phyloP scores from a whole-genome alignment of 2,888 invertebrate species.

The Sinhomidia bicolor region DNA sequence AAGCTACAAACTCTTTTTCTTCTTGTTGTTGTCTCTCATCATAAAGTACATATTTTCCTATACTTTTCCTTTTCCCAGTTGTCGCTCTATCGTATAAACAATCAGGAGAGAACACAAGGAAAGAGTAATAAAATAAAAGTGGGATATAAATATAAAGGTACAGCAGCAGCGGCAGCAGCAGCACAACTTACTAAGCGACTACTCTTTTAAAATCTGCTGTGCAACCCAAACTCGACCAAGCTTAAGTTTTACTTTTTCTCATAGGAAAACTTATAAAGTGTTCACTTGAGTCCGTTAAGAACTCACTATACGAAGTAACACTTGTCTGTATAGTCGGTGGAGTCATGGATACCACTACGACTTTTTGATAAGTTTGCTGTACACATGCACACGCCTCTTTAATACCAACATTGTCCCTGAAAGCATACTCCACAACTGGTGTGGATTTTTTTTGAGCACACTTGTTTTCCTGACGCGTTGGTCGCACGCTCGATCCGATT shows the following conservation, averaged over 20 bases:
- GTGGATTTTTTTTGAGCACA: no score
- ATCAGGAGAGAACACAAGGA: not conserved
- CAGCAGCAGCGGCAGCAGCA: no score
- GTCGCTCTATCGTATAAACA: not conserved
- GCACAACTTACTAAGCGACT: no score
- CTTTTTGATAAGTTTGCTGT: no score
- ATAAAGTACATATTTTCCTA: not conserved
- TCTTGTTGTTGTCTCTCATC: not conserved
- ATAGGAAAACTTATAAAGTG: not conserved
- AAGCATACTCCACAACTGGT: no score
- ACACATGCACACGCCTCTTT: no score
- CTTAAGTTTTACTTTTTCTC: not conserved
- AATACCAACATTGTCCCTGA: no score
- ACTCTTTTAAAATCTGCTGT: not conserved
- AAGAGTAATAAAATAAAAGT: not conserved
- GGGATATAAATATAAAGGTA: no score
- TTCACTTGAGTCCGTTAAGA: not conserved
- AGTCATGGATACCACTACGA: no score
- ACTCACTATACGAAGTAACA: not conserved
- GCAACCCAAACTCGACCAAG: not conserved
- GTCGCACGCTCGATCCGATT: no score
- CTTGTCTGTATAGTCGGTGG: not conserved
- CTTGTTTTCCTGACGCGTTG: no score
- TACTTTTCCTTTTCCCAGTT: not conserved
- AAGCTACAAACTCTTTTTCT: not conserved